Conservation (phyloP, 2,113 vertebrate genomes). For the Arizona elegans region DNA sequence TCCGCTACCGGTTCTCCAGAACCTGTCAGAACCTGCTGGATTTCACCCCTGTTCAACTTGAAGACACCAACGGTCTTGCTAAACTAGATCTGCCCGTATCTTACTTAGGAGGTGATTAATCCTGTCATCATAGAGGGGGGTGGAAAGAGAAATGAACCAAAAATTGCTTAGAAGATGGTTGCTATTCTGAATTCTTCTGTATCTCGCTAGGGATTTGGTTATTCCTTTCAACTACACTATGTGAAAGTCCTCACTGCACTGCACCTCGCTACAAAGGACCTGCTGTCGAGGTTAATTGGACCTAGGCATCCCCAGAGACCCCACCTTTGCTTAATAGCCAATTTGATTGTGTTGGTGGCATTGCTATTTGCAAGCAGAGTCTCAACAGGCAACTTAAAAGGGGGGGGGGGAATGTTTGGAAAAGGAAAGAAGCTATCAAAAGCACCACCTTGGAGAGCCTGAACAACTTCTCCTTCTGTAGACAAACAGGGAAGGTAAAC, state of each 20-base stretch:
- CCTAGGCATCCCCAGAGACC: constrained; percentile 51
- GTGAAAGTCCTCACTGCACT: background rate
- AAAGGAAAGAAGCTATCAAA: background rate
- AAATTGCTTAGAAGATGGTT: background rate
- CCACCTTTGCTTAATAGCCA: constrained; percentile 65
- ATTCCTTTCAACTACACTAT: background rate
- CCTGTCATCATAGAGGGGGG: background rate
- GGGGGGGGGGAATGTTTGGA: background rate
- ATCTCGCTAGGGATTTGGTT: background rate
- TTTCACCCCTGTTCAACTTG: background rate
- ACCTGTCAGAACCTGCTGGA: too few relatives aligned
- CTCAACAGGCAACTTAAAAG: constrained; percentile 42
- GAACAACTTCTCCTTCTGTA: background rate
- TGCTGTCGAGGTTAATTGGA: constrained; percentile 63
- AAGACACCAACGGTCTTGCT: accelerated
- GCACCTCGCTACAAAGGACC: constrained; percentile 45
- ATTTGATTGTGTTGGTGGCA: constrained; percentile 67
- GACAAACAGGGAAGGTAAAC: background rate
- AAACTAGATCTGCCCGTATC: background rate
- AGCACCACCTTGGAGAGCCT: background rate
- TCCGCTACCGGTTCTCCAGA: too few relatives aligned
- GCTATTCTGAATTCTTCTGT: background rate
- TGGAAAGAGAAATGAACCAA: background rate
- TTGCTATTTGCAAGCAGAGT: constrained; percentile 60
- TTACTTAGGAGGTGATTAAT: background rate